phyloP scores from a whole-genome alignment of 2,113 vertebrate species.

The Stegostoma tigrinum region DNA sequence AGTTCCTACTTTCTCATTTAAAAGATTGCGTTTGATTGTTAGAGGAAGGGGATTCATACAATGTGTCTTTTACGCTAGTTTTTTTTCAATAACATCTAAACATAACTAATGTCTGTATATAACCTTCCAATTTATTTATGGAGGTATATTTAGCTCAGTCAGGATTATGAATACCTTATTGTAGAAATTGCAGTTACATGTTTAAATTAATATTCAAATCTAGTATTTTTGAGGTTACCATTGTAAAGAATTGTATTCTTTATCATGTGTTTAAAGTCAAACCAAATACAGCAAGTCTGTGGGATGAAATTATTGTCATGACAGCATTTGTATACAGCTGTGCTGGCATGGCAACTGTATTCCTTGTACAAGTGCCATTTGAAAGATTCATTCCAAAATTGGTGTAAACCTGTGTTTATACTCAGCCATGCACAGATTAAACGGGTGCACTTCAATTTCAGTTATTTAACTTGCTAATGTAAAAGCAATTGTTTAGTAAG shows the following conservation, averaged over 20 bases:
- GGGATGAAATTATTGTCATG: neutral
- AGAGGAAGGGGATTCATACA: no score
- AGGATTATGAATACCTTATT: neutral
- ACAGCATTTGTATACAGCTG: neutral
- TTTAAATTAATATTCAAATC: neutral
- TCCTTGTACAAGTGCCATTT: neutral
- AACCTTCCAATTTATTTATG: neutral
- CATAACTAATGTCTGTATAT: no score
- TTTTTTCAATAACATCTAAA: no score
- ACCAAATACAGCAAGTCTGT: neutral
- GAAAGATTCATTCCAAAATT: neutral
- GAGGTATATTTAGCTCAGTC: neutral
- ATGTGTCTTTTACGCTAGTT: no score
- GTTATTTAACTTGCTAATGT: neutral
- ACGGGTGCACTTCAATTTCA: neutral
- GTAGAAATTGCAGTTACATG: neutral
- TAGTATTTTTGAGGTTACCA: neutral
- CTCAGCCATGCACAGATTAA: neutral
- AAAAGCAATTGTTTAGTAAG: neutral
- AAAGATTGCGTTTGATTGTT: no score
- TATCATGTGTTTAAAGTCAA: neutral
- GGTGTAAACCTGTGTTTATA: neutral
- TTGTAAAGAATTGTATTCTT: neutral
- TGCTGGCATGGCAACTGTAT: neutral
- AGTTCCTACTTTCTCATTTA: no score